These are phyloP conservation scores for Pseudococcus viburni DNA, from an alignment of 2,888 invertebrate species.

Conservation along the genomic window DNA sequence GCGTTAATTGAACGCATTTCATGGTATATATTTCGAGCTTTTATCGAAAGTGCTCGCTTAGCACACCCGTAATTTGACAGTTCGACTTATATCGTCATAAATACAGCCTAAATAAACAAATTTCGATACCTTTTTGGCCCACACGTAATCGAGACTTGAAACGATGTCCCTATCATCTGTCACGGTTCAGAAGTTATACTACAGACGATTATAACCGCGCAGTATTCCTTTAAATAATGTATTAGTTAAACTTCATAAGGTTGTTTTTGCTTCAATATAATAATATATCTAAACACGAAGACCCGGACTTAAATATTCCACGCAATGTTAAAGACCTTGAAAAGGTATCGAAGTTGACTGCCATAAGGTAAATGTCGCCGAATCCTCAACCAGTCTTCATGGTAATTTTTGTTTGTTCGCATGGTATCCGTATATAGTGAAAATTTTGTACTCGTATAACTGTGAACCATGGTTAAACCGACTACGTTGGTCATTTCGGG, in stretches of 20 bases:
- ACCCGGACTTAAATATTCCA: slow-evolving; percentile 62
- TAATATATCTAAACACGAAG: slow-evolving; percentile 61
- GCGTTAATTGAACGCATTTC: slow-evolving; percentile 40
- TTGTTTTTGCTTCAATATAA: slow-evolving; percentile 53
- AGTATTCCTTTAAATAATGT: slow-evolving; percentile 56
- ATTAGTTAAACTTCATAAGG: slow-evolving; percentile 57
- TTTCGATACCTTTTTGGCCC: slow-evolving; percentile 4
- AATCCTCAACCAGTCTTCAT: slow-evolving; percentile 60
- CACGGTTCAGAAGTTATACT: slow-evolving; percentile 47
- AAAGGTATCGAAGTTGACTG: slow-evolving; percentile 63
- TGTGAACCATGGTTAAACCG: slow-evolving; percentile 68
- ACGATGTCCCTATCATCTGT: slow-evolving; percentile 14
- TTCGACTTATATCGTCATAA: neutral
- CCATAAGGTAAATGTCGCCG: slow-evolving; percentile 50
- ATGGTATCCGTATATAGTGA: slow-evolving; percentile 17
- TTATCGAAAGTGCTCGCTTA: slow-evolving; percentile 21
- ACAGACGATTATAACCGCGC: slow-evolving; percentile 24
- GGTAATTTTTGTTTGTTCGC: slow-evolving; percentile 60
- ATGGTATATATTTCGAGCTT: neutral
- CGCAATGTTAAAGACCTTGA: slow-evolving; percentile 66
- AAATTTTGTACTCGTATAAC: neutral
- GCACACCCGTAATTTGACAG: slow-evolving; percentile 14
- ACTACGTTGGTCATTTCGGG: slow-evolving; percentile 69
- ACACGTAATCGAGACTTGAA: neutral
- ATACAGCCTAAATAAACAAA: slow-evolving; percentile 33